Conservation (phyloP, 2,797 vertebrate genomes). For the Sebastes kiyomatsui region DNA sequence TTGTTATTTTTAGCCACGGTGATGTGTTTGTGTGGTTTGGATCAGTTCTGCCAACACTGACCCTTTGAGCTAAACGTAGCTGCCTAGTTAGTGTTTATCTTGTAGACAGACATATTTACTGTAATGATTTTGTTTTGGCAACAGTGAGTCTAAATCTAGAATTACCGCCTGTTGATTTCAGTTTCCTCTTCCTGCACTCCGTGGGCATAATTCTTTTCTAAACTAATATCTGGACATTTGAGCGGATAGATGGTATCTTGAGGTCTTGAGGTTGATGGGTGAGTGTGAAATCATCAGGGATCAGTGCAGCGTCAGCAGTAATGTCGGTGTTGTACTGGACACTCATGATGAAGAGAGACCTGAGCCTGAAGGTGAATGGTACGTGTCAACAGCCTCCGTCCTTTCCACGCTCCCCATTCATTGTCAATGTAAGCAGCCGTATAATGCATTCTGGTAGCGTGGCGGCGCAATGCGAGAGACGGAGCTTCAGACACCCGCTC, state of each 20-base stretch:
- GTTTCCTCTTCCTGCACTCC: not conserved
- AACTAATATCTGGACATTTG: not conserved
- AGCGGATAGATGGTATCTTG: not conserved
- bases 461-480: too few species aligned
- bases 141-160: not conserved
- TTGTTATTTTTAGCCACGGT: slow-evolving; percentile 3
- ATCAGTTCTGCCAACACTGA: not conserved
- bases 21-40: slow-evolving; percentile 7
- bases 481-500: too few species aligned
- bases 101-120: not conserved
- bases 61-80: not conserved
- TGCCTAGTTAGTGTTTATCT: slow-evolving; percentile 3
- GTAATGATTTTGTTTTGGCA: not conserved
- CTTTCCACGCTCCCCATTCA: too few species aligned
- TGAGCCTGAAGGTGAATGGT: not conserved
- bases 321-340: not conserved
- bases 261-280: not conserved
- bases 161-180: not conserved
- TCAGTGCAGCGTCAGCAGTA: not conserved
- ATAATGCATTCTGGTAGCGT: too few species aligned
- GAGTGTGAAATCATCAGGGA: not conserved
- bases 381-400: too few species aligned
- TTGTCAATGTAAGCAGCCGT: too few species aligned
- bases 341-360: not conserved
- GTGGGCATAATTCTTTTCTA: not conserved